Evolutionary conservation across 2,888 invertebrate species (phyloP), one percentile per base, ranked within the genome.

Genomic region (Tiliacea citrago): DNA sequence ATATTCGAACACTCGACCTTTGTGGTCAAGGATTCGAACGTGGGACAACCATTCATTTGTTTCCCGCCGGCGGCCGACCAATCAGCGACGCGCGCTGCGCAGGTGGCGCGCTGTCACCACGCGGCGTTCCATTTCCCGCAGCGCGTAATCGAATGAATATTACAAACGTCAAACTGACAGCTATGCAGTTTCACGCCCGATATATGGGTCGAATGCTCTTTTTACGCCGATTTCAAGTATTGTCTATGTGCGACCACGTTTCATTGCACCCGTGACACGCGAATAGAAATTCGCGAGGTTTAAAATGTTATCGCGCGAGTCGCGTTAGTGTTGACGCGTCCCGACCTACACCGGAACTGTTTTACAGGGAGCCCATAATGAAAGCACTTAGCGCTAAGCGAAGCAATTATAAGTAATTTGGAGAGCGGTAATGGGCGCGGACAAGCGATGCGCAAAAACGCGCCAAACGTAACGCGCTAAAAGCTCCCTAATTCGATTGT

Each of bases 371-470:
- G 90, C 83, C 91, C 90, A 90, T 95, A 95, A 96, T 95, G 95
- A 96, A 96, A 96, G 96, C 96, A 96, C 96, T 96, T 96, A 95
- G 92, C 95, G 93, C 92, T 96, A 96, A 96, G 95, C 95, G 96
- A 96, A 95, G 95, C 96, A 96, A 96, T 96, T 96, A 96, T 95
- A 95, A 96, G 95, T 95, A 95, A 95, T 96, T 96, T 95, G 93
- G 93, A 92, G 91, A 91, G 92, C 94, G 89, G 93, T 96, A 96
- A 96, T 96, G 95, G 95, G 93, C 93, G 94, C 94, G 95, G 96
- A 96, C 96, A 94, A 87, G 94, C 94, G 93, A 93, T 90, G 95
- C 94, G 95, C 95, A 96, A 96, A 96, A 96, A 96, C 97, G 94
- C 93, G 95, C 92, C 91, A 93, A 95, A 94, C 94, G 92, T 91